phyloP scores from a whole-genome alignment of 2,888 invertebrate genomes.

The Tridacna gigas region DNA sequence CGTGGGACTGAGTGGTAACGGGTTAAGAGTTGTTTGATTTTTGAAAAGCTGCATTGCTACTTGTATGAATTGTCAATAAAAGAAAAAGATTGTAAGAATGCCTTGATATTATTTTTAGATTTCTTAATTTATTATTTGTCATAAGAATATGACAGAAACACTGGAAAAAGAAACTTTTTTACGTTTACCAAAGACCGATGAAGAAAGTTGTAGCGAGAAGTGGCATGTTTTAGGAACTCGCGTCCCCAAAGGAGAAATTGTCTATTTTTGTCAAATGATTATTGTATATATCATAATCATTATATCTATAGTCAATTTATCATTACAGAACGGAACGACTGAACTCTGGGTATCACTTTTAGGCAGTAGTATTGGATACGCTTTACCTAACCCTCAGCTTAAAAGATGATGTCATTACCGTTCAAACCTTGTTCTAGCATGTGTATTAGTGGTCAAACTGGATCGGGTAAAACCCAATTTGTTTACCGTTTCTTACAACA shows the following conservation, averaged over 20 bases:
- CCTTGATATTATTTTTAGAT: too few relatives aligned
- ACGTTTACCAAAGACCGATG: conserved; percentile 20
- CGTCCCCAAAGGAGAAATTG: conserved; percentile 53
- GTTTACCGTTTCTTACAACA: conserved; percentile 42
- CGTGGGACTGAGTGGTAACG: too few relatives aligned
- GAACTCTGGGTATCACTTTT: conserved; percentile 46
- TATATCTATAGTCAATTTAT: conserved; percentile 47
- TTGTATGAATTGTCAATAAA: too few relatives aligned
- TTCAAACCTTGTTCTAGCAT: conserved; percentile 59
- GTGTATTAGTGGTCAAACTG: too few relatives aligned
- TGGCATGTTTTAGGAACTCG: conserved; percentile 49
- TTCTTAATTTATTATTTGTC: too few relatives aligned
- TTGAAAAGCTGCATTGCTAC: too few relatives aligned
- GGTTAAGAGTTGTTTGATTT: too few relatives aligned
- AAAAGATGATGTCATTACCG: conserved; percentile 44
- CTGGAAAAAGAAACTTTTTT: too few relatives aligned
- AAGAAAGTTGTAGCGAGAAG: conserved; percentile 29
- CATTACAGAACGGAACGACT: conserved; percentile 37
- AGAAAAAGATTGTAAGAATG: too few relatives aligned
- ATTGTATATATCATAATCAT: conserved; percentile 54
- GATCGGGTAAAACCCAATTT: too few relatives aligned
- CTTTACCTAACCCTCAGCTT: conserved; percentile 40
- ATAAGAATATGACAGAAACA: too few relatives aligned
- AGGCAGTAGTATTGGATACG: conserved; percentile 45
- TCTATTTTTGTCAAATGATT: conserved; percentile 61